Evolutionary conservation across 2,113 vertebrate genomes (phyloP).

Genomic region (Labeo rohita): DNA sequence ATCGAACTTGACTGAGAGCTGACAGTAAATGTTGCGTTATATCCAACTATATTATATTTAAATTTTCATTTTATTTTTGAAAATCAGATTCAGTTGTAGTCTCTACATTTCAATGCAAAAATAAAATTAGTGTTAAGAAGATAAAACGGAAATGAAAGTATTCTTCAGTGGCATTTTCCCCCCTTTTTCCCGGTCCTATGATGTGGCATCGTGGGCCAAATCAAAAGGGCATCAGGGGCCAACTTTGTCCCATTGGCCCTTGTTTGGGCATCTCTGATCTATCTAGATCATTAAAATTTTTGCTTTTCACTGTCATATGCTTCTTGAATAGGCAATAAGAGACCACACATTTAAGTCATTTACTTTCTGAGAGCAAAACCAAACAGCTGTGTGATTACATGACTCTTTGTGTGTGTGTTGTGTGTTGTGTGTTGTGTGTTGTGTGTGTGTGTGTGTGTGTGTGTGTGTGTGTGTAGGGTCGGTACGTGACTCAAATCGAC

Average conservation of each 20-base stretch:
- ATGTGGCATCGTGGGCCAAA: background rate
- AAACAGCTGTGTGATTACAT: background rate
- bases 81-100: background rate
- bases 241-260: background rate
- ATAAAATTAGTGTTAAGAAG: no score
- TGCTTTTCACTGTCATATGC: background rate
- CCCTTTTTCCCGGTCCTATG: no score
- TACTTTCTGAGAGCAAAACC: background rate
- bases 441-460: constrained; percentile 27
- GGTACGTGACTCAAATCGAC: constrained; percentile 79
- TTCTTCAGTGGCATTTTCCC: no score
- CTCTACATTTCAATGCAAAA: background rate
- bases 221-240: no score
- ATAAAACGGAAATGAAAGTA: no score
- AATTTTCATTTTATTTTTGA: no score
- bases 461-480: constrained; percentile 73
- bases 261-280: background rate
- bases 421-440: constrained; percentile 11
- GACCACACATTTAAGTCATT: background rate
- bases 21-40: no score
- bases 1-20: no score
- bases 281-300: background rate
- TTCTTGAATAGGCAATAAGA: background rate
- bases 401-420: constrained; percentile 11
- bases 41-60: no score